Evolutionary conservation across 2,797 vertebrate species (phyloP), one percentile per base, ranked within the genome.

Genomic region (Morelia viridis): DNA sequence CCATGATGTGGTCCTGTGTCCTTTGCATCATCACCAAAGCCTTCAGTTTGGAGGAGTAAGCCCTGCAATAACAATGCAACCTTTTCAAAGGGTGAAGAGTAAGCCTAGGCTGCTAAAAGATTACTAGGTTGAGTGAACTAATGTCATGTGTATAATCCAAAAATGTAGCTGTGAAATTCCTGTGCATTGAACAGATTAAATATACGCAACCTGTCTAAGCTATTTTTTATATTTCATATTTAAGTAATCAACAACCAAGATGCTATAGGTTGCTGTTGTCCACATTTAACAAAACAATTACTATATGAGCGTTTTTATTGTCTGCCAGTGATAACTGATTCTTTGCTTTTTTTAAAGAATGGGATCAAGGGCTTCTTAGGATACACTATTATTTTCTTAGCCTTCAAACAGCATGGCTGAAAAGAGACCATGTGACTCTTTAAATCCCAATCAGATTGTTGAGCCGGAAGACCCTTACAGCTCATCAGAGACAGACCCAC

Each of bases 391-490:
- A 57, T 91, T 91, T 91, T 87, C 56, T 88, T 88, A 80, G 41
- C 61, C 61, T 85, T 85, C 46, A 83, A 56, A 83, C 64, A 46
- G 50, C 46, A 88, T 12, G 60, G n/a, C 26, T 58, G 17, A 28
- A 28, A 60, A 84, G 41, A 26, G n/a, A 84, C 64, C 41, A 57
- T 10, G 9, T 91, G 60, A 92, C 84, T 87, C 22, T 31, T 88
- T 84, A 88, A 31, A 68, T 53, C 61, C 58, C 26, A 41, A 11
- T 76, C 5, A 57, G 56, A 50, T 17, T 88, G 61, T 83, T 84
- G 31, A 90, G 89, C 60, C n/a, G 91, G 90, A 87, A 83, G 61
- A 91, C 61, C 71, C 31, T n/a, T 13, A 62, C 53, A 71, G n/a
- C n/a, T 22, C 1, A 24, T 64, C 41, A 65, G 87, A 85, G 12